Conservation (phyloP, 2,888 invertebrate species). For the Hofmannophila pseudospretella region DNA sequence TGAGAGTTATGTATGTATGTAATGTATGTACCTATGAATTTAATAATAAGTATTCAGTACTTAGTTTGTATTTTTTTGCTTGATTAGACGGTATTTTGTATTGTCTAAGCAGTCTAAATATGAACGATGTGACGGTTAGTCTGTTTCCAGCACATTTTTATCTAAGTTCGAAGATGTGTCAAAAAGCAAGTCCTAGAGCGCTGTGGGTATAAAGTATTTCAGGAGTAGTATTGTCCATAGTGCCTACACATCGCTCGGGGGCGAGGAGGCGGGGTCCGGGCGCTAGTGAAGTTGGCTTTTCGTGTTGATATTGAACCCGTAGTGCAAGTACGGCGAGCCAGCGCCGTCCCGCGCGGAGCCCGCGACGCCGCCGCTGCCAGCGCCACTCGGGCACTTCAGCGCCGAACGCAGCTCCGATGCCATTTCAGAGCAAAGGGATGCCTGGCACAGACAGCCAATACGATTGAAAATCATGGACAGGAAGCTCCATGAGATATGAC, state of each 20-base stretch:
- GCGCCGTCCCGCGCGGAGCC: constrained; percentile 67
- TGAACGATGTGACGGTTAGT: too few species aligned
- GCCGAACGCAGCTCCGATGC: constrained; percentile 84
- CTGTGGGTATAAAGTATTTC: neutral
- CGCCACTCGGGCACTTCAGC: constrained; percentile 80
- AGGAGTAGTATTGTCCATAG: neutral
- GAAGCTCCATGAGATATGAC: too few species aligned
- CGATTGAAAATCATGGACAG: constrained; percentile 19
- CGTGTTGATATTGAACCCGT: constrained; percentile 79
- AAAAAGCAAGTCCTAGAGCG: too few species aligned
- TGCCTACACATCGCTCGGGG: constrained; percentile 67
- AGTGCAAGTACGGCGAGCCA: constrained; percentile 80
- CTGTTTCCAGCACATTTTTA: too few species aligned
- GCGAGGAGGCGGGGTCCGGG: constrained; percentile 60
- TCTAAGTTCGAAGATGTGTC: too few species aligned
- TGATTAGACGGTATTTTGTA: too few species aligned
- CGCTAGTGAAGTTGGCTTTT: constrained; percentile 73
- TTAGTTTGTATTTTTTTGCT: too few species aligned
- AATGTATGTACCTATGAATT: too few species aligned
- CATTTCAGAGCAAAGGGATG: constrained; percentile 85
- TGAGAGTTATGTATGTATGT: too few species aligned
- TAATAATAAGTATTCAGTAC: too few species aligned
- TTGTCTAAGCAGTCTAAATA: too few species aligned
- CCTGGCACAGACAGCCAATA: constrained; percentile 61
- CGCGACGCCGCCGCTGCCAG: constrained; percentile 48